Evolutionary conservation across 2,888 invertebrate species (phyloP), one percentile per base, ranked within the genome.

Genomic region (Acleris laterana): DNA sequence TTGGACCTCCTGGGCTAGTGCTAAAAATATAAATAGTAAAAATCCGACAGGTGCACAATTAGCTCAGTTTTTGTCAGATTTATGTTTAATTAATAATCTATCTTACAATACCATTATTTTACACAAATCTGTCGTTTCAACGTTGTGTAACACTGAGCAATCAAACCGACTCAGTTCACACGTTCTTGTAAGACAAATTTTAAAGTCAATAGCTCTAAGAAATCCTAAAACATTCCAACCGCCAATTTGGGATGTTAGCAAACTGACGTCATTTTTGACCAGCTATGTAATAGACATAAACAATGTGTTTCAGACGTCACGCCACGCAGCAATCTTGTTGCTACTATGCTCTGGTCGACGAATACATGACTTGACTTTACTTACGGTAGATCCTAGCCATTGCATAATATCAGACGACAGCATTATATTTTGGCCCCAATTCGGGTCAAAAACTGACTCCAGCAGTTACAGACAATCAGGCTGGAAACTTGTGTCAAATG

Each of bases 241-340:
- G 17, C 63, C 70, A 0, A 67, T 74, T 17, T 77, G 75, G 75
- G 63, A 75, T 59, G 59, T 62, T 4, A 63, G 70, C 42, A 32
- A 46, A 20, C 16, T 71, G n/a, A 19, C 51, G 19, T 17, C 19
- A 25, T 46, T 58, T 19, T 19, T 58, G 13, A 19, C 19, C 16
- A 48, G 17, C 38, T 42, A 38, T 4, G 19, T 11, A 49, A 52
- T n/a, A 57, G 44, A 22, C 17, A 25, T 17, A 57, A 71, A 32
- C 44, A 68, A 55, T 49, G 19, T 55, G 1, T 70, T 60, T 48
- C 50, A 68, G 38, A 20, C 48, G 5, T 61, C 60, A 20, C 22
- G 59, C 55, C 50, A 63, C 17, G 5, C 55, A 17, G 58, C 58
- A 28, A 49, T 49, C n/a, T 32, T 58, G 16, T 46, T 59, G 38